Conservation (phyloP, 1,140 invertebrate species). For the Rhopalosiphum maidis region DNA sequence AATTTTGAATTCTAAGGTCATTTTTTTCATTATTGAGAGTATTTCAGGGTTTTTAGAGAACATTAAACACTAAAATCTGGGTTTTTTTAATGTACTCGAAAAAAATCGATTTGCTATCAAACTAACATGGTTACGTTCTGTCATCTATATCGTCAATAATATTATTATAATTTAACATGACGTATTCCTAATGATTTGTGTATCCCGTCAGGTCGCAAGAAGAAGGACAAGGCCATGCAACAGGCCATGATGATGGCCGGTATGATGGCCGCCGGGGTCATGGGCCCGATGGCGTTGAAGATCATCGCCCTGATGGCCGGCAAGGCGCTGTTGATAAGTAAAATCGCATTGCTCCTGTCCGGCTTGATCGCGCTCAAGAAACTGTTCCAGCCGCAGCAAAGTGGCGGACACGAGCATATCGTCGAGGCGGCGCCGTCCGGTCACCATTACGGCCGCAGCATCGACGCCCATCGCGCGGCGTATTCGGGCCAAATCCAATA, state of each 20-base stretch:
- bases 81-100: no score
- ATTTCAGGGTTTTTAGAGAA: no score
- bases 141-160: no score
- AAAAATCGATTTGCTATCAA: no score
- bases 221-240: slow-evolving; percentile 78
- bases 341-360: slow-evolving; percentile 80
- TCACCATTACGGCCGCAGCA: slow-evolving; percentile 72
- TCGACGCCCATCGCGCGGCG: slow-evolving; percentile 73
- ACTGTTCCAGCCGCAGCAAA: slow-evolving; percentile 70
- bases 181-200: not conserved
- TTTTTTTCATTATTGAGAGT: no score
- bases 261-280: slow-evolving; percentile 77
- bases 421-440: slow-evolving; percentile 75
- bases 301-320: slow-evolving; percentile 83
- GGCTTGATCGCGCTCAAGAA: slow-evolving; percentile 84
- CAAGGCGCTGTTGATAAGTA: slow-evolving; percentile 82
- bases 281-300: slow-evolving; percentile 76
- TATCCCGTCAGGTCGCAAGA: slow-evolving; percentile 66
- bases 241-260: slow-evolving; percentile 76
- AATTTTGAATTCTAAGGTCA: no score
- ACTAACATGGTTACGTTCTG: no score
- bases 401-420: slow-evolving; percentile 66
- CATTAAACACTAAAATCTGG: no score
- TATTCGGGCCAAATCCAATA: slow-evolving; percentile 74
- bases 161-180: no score